These are phyloP conservation scores for Stegostoma tigrinum DNA, from an alignment of 2,113 vertebrate species.

Conservation along the genomic window DNA sequence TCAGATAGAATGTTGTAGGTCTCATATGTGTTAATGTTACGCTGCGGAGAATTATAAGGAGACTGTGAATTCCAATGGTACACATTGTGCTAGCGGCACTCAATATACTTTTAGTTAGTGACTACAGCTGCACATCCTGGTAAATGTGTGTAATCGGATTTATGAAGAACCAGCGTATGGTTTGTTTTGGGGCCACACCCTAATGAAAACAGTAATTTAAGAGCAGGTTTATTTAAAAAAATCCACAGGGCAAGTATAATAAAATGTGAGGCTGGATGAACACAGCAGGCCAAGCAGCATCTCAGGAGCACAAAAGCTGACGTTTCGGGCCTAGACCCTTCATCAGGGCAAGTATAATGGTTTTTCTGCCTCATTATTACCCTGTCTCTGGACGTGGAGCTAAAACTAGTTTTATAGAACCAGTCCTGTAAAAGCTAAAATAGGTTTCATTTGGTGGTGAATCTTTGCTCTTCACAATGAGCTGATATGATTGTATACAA, in stretches of 20 bases:
- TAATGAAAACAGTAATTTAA: background rate
- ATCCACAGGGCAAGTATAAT: background rate
- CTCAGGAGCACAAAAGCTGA: no score
- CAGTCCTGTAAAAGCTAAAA: background rate
- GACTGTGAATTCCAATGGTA: background rate
- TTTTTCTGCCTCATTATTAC: background rate
- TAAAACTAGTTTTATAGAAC: no score
- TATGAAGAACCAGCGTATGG: background rate
- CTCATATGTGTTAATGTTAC: background rate
- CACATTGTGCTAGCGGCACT: background rate
- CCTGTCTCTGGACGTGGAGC: background rate
- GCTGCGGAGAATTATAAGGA: background rate
- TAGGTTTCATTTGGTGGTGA: background rate
- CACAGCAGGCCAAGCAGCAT: no score
- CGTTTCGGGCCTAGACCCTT: background rate
- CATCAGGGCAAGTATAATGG: background rate
- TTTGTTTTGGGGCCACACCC: slow-evolving; percentile 21
- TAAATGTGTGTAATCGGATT: background rate
- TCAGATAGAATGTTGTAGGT: background rate
- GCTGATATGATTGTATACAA: background rate
- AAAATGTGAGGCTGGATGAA: no score
- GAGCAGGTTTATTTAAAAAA: background rate
- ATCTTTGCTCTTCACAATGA: background rate
- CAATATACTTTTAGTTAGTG: background rate
- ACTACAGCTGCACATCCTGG: background rate